phyloP scores from a whole-genome alignment of 2,797 vertebrate genomes.

The Pelodytes ibericus region DNA sequence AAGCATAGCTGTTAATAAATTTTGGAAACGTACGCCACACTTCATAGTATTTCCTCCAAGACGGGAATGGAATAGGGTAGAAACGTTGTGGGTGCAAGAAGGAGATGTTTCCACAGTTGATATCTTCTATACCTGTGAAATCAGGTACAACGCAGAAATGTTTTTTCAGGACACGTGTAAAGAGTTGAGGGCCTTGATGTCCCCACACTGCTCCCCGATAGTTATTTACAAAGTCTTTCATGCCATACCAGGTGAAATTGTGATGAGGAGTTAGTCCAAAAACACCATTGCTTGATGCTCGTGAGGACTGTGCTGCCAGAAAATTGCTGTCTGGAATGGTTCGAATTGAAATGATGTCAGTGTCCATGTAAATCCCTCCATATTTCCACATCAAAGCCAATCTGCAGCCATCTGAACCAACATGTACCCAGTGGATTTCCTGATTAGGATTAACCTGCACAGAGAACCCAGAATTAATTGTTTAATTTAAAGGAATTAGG shows the following conservation, averaged over 20 bases:
- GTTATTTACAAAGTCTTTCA: slow-evolving; percentile 33
- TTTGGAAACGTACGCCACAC: slow-evolving; percentile 66
- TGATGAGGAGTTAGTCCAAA: slow-evolving; percentile 28
- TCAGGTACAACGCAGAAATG: not conserved
- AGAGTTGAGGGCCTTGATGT: slow-evolving; percentile 35
- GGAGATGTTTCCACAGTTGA: slow-evolving; percentile 69
- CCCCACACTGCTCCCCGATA: slow-evolving; percentile 29
- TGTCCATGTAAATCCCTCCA: slow-evolving; percentile 48
- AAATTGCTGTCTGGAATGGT: slow-evolving; percentile 7
- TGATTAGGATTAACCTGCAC: slow-evolving; percentile 5
- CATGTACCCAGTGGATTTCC: slow-evolving; percentile 13
- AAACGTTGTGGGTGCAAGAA: slow-evolving; percentile 74
- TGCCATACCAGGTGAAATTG: slow-evolving; percentile 2
- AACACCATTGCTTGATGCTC: slow-evolving; percentile 23
- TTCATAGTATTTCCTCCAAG: slow-evolving; percentile 69
- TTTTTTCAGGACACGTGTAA: slow-evolving; percentile 26
- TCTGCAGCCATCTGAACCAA: slow-evolving; percentile 41
- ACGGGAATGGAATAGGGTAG: slow-evolving; percentile 69
- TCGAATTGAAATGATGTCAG: slow-evolving; percentile 43
- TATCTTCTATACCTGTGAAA: slow-evolving; percentile 60
- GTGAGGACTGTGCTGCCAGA: slow-evolving; percentile 13
- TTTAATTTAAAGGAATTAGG: no score
- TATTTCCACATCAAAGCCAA: slow-evolving; percentile 46
- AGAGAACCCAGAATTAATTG: not conserved
- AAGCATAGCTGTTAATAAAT: slow-evolving; percentile 71